Percentiles rank a stretch among this genome's conserved stretches.
These are phyloP conservation scores for Scomber scombrus DNA, from an alignment of 2,113 vertebrate genomes.

Conservation along the genomic window DNA sequence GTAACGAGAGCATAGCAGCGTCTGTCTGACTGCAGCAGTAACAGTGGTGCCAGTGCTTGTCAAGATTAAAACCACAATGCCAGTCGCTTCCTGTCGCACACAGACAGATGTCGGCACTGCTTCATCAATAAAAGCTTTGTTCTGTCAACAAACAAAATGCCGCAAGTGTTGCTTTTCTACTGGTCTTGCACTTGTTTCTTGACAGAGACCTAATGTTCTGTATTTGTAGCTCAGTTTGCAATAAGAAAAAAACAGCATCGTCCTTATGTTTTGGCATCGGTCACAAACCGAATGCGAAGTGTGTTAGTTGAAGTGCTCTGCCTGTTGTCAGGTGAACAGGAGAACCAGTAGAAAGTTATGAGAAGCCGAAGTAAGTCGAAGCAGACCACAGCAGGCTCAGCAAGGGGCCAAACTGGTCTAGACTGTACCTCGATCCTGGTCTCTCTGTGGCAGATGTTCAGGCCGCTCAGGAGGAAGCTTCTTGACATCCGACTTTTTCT, in stretches of 20 bases:
- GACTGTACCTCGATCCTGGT: slow-evolving; percentile 92
- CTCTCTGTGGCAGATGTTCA: slow-evolving; percentile 90
- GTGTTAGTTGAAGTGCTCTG: slow-evolving; percentile 6
- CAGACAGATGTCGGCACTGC: not conserved
- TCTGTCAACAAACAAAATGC: not conserved
- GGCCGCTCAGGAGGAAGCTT: slow-evolving; percentile 96
- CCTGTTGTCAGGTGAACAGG: not conserved
- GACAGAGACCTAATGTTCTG: not conserved
- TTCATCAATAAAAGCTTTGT: slow-evolving; percentile 33
- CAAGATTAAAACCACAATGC: slow-evolving; percentile 15
- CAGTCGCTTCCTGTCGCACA: slow-evolving; percentile 31
- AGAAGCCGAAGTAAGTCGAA: not conserved
- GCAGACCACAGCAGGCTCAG: not conserved
- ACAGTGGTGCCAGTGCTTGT: not conserved
- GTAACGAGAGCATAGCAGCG: not conserved
- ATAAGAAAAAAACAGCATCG: not conserved
- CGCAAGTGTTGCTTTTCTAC: too few species aligned
- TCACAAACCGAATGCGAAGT: not conserved
- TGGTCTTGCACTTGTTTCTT: not conserved
- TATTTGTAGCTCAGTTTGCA: not conserved
- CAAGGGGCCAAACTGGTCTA: not conserved
- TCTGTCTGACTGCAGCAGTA: not conserved
- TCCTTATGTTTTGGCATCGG: too few species aligned
- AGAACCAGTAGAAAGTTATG: not conserved
- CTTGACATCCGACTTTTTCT: slow-evolving; percentile 92